Base-by-base conservation (phyloP, 2,797 vertebrate species). In the Characodon lateralis region DNA sequence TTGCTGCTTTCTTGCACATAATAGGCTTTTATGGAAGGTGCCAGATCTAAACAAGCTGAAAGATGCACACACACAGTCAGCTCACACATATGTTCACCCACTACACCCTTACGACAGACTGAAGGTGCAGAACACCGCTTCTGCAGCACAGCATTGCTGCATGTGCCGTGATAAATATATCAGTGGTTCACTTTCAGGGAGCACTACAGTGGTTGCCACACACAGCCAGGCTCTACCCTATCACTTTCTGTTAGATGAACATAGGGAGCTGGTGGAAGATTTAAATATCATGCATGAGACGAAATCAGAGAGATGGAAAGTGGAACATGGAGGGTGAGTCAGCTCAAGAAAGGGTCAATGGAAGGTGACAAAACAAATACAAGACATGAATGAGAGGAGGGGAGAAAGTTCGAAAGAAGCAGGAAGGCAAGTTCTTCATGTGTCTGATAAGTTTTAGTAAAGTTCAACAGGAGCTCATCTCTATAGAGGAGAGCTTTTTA, bases 381-480 rank as follows among this genome's bases (percentile, higher is more conserved):
- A 69, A 31, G 77, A 65, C 46, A 72, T 73, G 75, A 74, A 43
- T 71, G 59, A 56, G 71, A 48, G 46, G 72, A 78, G 83, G 77
- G 4, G 39, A 26, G 81, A 78, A 53, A 72, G 65, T 56, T 31
- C 63, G 56, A 74, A 73, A 28, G 50, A 50, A 81, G 58, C 70
- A 31, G 31, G 51, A 77, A 82, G 85, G 85, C 78, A 85, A 88
- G 76, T 50, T 82, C 79, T 92, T 84, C 83, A 84, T 88, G 87
- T 85, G 89, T 83, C 83, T 82, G 81, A 92, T 92, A 92, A 84
- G 88, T 87, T 94, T 90, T 87, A 83, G 74, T 93, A 89, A 91
- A 71, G 78, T 73, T 82, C 73, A 90, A 89, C 85, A 86, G 70
- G 56, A 77, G 75, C 73, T 63, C 20, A 12, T 75, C 69, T 55